Evolutionary conservation across 2,888 invertebrate genomes (phyloP), one percentile per base, ranked within the genome.

Genomic region (Catocala nupta): DNA sequence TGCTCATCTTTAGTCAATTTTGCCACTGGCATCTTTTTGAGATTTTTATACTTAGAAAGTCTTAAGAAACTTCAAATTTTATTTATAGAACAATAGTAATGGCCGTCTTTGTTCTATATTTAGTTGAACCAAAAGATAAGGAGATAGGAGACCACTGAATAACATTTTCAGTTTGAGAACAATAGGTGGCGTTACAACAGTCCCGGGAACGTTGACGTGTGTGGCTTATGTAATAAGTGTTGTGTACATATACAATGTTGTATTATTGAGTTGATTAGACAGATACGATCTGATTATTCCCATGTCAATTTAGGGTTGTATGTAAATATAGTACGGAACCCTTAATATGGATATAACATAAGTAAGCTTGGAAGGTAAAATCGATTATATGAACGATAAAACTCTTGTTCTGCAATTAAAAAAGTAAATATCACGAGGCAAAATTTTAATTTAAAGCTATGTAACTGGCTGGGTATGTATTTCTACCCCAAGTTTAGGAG

Each of bases 221-320:
- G 39, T 33, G 25, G 50, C 36, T 42, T 53, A 10, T 48, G n/a
- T 54, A 8, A 48, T 49, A 34, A 36, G 42, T 42, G n/a, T 47
- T 54, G 16, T 58, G 8, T 45, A 42, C 16, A 59, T 43, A 60
- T 49, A 59, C 51, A 59, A 59, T 54, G 53, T 62, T 65, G n/a
- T n/a, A n/a, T n/a, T n/a, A n/a, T n/a, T n/a, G 62, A 59, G 47
- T 60, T 43, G 73, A 73, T 65, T 73, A 64, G 44, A 56, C 25
- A 49, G 61, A 60, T 65, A 64, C 49, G 53, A 65, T 62, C 55
- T 43, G 33, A 61, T 73, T 65, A 58, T 62, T 65, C 47, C 45
- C 45, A 51, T 62, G 61, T 59, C 65, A 58, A 61, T 71, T 71
- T 57, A 16, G 47, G 16, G 48, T 5, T 45, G 12, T 13, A 4